Base-by-base conservation (phyloP, 2,113 vertebrate species). In the Sander lucioperca region DNA sequence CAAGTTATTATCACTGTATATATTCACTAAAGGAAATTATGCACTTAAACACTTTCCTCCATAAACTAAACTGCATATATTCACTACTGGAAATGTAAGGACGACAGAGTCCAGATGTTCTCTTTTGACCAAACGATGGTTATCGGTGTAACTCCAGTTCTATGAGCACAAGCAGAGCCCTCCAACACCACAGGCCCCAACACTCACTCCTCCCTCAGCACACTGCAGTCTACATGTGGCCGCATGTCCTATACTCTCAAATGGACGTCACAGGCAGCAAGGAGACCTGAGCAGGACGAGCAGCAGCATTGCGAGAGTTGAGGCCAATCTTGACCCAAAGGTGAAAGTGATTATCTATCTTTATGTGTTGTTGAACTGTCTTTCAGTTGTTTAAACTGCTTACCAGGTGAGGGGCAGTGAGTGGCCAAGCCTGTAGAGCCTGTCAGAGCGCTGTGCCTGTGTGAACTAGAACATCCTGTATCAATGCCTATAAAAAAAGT, bases 31-130 rank as follows among this genome's bases (percentile, higher is more conserved):
- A 63, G 25, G 39, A 83, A 83, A 76, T 58, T 0, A 54, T 12
- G 0, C 21, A 14, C 83, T 76, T 27, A 0, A 36, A 16, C 45
- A 66, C 15, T 68, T 36, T 36, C 30, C 13, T 66, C 59, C 59
- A 23, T 19, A 70, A 83, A 58, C 48, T 82, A 72, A 82, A 74
- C 84, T 77, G 67, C 54, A 82, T 70, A 64, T 82, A 68, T 74
- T 19, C 47, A 74, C 61, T 66, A 51, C 39, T 47, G 65, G 66
- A 71, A 74, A 78, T 45, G 58, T 85, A 77, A 79, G 23, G 27
- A 69, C 62, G 70, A 79, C 66, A 6, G n/a, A 53, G 33, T 67
- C 63, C 33, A 53, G 11, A 59, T 30, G 65, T 63, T 74, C 47
- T 77, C 43, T 62, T 82, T 51, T 64, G 36, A 79, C 74, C 65